Conservation (phyloP, 1,140 invertebrate genomes). For the Drosophila setifemur region DNA sequence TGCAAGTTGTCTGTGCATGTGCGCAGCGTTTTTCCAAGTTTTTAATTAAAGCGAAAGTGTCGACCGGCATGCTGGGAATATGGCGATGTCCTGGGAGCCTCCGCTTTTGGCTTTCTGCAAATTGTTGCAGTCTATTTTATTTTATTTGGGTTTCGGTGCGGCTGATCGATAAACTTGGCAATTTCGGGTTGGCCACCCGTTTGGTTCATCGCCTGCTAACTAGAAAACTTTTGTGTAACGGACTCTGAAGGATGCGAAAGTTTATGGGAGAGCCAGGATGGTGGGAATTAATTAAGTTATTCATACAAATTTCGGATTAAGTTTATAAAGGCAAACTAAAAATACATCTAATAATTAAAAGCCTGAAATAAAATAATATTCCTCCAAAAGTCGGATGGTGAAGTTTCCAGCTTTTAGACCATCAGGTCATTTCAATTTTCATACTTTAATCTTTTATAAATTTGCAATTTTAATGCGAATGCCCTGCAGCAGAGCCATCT, state of each 20-base stretch:
- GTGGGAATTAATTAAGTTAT: too few relatives aligned
- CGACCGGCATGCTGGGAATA: constrained; percentile 56
- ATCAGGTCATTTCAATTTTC: constrained; percentile 11
- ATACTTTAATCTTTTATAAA: constrained; percentile 27
- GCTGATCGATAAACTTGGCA: constrained; percentile 70
- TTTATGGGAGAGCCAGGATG: too few relatives aligned
- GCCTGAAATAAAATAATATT: too few relatives aligned
- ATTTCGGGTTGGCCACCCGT: constrained; percentile 44
- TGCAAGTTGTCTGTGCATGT: constrained; percentile 6
- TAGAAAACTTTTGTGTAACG: constrained; percentile 53
- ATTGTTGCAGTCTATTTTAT: constrained; percentile 71
- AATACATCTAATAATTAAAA: too few relatives aligned
- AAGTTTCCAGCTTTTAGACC: constrained; percentile 1
- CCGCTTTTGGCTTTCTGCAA: constrained; percentile 47
- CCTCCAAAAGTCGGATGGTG: not conserved
- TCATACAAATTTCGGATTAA: too few relatives aligned
- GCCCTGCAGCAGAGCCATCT: not conserved
- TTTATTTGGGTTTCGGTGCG: constrained; percentile 24
- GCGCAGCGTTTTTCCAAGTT: constrained; percentile 61
- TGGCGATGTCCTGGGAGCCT: constrained; percentile 24
- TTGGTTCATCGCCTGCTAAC: constrained; percentile 55
- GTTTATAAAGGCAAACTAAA: too few relatives aligned
- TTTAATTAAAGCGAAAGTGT: constrained; percentile 80
- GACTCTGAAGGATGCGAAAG: not conserved
- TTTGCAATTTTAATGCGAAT: constrained; percentile 31